Conservation (phyloP, 2,888 invertebrate genomes). For the Himalopsyche tibetana region DNA sequence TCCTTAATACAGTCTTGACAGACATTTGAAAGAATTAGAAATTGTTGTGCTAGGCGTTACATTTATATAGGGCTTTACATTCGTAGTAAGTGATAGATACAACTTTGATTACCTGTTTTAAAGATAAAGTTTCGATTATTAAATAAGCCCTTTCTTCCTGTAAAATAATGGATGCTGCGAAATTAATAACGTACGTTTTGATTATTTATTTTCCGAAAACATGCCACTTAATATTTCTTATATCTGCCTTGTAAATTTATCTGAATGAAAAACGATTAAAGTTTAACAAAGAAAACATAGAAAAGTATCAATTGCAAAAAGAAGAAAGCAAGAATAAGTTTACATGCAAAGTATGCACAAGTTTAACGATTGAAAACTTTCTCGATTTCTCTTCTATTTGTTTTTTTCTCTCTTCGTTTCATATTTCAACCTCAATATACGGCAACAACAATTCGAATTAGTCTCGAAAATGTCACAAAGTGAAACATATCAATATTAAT, state of each 20-base stretch:
- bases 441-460: not conserved
- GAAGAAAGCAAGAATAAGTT: slow-evolving; percentile 4
- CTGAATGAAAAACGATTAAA: slow-evolving; percentile 10
- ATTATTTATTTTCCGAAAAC: not conserved
- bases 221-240: not conserved
- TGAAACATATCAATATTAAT: no score
- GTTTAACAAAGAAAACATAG: not conserved
- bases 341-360: slow-evolving; percentile 9
- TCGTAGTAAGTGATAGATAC: no score
- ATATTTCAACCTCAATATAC: not conserved
- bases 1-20: no score
- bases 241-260: not conserved
- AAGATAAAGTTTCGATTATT: no score
- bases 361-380: slow-evolving; percentile 48
- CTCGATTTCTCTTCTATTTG: slow-evolving; percentile 27
- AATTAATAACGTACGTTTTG: no score
- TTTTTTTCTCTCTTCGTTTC: not conserved
- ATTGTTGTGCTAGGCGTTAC: no score
- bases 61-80: no score
- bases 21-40: no score
- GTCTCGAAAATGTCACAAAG: no score
- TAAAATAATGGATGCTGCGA: no score
- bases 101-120: no score
- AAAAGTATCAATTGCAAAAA: not conserved
- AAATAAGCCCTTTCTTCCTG: no score